Conservation (phyloP, 2,113 vertebrate genomes). For the Callaeas wilsoni region DNA sequence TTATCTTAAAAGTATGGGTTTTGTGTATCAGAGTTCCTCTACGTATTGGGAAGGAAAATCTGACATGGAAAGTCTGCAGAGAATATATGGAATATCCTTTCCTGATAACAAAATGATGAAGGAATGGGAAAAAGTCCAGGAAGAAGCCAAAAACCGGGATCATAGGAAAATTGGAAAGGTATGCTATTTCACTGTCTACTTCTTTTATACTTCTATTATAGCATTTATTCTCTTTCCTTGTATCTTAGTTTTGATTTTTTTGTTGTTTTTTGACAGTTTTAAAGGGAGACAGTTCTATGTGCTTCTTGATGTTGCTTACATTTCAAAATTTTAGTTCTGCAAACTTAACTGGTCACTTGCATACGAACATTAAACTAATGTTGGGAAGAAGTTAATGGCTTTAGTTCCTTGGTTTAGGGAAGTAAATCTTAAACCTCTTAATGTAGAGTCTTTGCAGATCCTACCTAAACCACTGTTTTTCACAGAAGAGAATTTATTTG, state of each 20-base stretch:
- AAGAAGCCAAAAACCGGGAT: slow-evolving; percentile 74
- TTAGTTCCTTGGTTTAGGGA: background rate
- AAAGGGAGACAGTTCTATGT: background rate
- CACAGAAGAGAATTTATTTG: background rate
- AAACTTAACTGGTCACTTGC: background rate
- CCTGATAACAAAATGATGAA: slow-evolving; percentile 76
- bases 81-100: slow-evolving; percentile 79
- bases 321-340: background rate
- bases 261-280: background rate
- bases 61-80: slow-evolving; percentile 76
- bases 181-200: background rate
- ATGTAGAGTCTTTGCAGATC: background rate
- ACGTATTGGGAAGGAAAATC: slow-evolving; percentile 77
- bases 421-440: background rate
- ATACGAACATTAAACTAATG: background rate
- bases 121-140: slow-evolving; percentile 74
- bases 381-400: background rate
- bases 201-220: background rate
- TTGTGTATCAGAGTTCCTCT: slow-evolving; percentile 71
- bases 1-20: background rate
- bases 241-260: background rate
- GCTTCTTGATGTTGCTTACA: background rate
- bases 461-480: background rate
- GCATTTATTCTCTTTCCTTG: background rate
- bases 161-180: slow-evolving; percentile 81